Percentiles rank a stretch among this genome's conserved stretches.
phyloP scores from a whole-genome alignment of 2,888 invertebrate genomes.

The Lithosia quadra region DNA sequence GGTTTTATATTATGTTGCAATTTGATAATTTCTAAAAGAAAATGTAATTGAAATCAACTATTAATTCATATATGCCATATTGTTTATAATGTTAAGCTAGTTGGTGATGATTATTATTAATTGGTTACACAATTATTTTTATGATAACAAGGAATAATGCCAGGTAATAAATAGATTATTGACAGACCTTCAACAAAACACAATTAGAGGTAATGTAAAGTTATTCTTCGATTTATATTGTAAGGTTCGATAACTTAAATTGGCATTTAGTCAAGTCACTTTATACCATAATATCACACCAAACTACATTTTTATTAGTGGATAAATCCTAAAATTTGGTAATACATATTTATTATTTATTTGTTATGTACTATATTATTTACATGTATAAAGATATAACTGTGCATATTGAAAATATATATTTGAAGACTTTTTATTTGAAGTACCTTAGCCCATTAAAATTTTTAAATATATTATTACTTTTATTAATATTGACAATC shows the following conservation, averaged over 20 bases:
- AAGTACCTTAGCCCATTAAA: constrained; percentile 84
- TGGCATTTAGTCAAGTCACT: constrained; percentile 82
- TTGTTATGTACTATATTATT: constrained; percentile 87
- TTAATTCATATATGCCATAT: constrained; percentile 86
- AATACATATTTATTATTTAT: constrained; percentile 84
- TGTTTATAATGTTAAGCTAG: constrained; percentile 84
- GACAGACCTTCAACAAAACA: constrained; percentile 63
- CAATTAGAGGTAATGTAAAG: constrained; percentile 72
- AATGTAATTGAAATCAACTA: constrained; percentile 82
- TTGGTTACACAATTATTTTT: constrained; percentile 72
- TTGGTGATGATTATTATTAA: constrained; percentile 71
- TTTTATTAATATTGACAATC: constrained; percentile 8
- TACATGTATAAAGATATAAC: constrained; percentile 86
- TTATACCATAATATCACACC: constrained; percentile 82
- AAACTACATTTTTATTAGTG: constrained; percentile 82
- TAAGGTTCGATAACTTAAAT: constrained; percentile 68
- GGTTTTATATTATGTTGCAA: constrained; percentile 83
- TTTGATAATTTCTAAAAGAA: constrained; percentile 83
- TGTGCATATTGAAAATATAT: constrained; percentile 86
- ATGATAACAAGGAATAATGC: constrained; percentile 67
- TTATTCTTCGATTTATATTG: constrained; percentile 66
- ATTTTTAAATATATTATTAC: constrained; percentile 21
- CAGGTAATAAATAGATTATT: constrained; percentile 69
- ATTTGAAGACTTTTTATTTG: constrained; percentile 85
- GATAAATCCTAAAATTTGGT: constrained; percentile 82